These are phyloP conservation scores for Amblyjoppa proteus DNA, from an alignment of 2,888 invertebrate species.

Conservation along the genomic window DNA sequence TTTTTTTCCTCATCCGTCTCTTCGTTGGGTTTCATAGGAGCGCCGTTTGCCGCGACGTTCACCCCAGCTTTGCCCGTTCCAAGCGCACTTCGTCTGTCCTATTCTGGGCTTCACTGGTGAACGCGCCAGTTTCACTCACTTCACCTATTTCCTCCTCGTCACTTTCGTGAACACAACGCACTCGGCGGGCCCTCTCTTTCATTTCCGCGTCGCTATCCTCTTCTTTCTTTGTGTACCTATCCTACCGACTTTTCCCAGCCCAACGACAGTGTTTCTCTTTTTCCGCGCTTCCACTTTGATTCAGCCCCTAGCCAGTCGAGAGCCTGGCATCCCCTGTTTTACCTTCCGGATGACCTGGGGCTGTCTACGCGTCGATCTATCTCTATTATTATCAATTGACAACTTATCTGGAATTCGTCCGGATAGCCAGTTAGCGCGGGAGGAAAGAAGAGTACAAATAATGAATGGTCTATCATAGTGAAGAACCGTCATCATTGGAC, in stretches of 20 bases:
- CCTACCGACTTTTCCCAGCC: constrained; percentile 40
- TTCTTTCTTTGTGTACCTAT: constrained; percentile 28
- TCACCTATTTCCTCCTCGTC: constrained; percentile 64
- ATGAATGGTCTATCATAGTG: no score
- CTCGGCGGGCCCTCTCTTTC: constrained; percentile 25
- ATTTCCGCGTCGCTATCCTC: constrained; percentile 15
- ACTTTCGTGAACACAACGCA: constrained; percentile 54
- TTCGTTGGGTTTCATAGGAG: background rate
- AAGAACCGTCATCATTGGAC: no score
- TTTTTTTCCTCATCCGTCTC: background rate
- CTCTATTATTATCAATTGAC: background rate
- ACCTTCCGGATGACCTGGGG: constrained; percentile 15
- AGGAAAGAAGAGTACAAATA: no score
- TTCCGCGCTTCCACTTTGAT: constrained; percentile 15
- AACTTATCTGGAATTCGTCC: background rate
- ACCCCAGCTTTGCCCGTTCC: constrained; percentile 28
- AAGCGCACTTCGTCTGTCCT: constrained; percentile 10
- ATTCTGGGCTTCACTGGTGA: constrained; percentile 39
- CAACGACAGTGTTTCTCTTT: constrained; percentile 51
- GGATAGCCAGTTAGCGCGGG: background rate
- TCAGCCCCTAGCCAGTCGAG: constrained; percentile 21
- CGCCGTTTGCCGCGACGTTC: constrained; percentile 40
- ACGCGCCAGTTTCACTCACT: constrained; percentile 22
- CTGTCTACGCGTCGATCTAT: constrained; percentile 63
- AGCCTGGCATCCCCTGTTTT: constrained; percentile 27